Conservation (phyloP, 2,888 invertebrate species). For the Troilus luridus region DNA sequence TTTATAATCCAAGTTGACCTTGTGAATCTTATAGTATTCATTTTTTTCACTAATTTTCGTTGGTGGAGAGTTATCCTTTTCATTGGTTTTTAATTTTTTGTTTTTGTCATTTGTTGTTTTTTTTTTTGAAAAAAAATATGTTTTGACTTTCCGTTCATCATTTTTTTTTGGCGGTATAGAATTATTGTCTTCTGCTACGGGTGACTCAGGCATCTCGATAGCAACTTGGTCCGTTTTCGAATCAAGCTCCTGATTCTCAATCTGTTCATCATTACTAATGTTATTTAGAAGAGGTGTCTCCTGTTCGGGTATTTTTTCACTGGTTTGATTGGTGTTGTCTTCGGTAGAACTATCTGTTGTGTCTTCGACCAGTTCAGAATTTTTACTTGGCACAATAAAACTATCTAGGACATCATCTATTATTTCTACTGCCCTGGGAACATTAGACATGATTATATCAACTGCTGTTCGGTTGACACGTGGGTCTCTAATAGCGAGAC, state of each 20-base stretch:
- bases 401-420: slow-evolving; percentile 22
- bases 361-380: background rate
- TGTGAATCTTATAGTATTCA: slow-evolving; percentile 1
- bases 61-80: background rate
- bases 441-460: slow-evolving; percentile 29
- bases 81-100: background rate
- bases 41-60: background rate
- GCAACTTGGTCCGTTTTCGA: background rate
- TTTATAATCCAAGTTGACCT: background rate
- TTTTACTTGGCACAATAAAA: background rate
- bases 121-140: background rate
- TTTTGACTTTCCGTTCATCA: background rate
- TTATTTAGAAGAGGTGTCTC: background rate
- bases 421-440: background rate
- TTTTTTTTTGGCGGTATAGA: background rate
- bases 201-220: background rate
- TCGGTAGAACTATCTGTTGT: background rate
- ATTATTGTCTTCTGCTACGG: background rate
- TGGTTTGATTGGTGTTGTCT: background rate
- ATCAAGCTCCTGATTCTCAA: background rate
- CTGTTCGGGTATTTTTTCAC: background rate
- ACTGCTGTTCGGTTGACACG: background rate
- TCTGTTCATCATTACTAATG: background rate
- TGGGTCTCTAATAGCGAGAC: slow-evolving; percentile 12
- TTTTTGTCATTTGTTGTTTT: background rate